phyloP scores from a whole-genome alignment of 2,888 invertebrate genomes.

The Cheiracanthium punctorium region DNA sequence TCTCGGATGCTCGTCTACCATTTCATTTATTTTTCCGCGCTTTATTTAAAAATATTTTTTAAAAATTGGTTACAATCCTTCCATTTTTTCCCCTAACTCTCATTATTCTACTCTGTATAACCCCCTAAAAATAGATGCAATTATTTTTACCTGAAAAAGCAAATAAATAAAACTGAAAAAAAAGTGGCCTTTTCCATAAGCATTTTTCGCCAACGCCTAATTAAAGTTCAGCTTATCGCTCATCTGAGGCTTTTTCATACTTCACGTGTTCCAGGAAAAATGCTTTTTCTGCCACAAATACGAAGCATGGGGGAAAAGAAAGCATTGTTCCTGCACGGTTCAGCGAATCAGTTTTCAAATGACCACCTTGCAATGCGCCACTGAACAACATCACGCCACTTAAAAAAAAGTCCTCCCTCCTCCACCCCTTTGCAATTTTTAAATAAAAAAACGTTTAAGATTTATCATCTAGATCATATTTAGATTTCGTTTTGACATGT shows the following conservation, averaged over 20 bases:
- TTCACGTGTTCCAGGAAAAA: neutral
- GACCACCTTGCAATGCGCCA: neutral
- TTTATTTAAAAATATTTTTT: too few relatives aligned
- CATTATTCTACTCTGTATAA: too few relatives aligned
- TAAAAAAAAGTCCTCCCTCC: too few relatives aligned
- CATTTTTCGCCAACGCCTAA: neutral
- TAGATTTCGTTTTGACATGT: neutral
- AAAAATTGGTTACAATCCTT: too few relatives aligned
- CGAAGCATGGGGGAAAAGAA: neutral
- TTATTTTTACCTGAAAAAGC: too few relatives aligned
- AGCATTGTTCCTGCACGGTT: neutral
- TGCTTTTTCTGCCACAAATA: neutral
- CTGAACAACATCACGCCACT: neutral
- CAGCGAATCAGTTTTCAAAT: neutral
- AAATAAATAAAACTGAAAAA: too few relatives aligned
- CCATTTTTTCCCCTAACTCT: too few relatives aligned
- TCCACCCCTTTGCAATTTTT: neutral
- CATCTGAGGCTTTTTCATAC: neutral
- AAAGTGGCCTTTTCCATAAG: too few relatives aligned
- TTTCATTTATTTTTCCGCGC: too few relatives aligned
- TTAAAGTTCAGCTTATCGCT: neutral
- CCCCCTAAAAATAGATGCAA: too few relatives aligned
- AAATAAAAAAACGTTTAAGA: neutral
- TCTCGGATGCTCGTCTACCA: too few relatives aligned
- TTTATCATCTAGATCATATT: neutral